Evolutionary conservation across 2,113 vertebrate species (phyloP).

Genomic region (Addax nasomaculatus): DNA sequence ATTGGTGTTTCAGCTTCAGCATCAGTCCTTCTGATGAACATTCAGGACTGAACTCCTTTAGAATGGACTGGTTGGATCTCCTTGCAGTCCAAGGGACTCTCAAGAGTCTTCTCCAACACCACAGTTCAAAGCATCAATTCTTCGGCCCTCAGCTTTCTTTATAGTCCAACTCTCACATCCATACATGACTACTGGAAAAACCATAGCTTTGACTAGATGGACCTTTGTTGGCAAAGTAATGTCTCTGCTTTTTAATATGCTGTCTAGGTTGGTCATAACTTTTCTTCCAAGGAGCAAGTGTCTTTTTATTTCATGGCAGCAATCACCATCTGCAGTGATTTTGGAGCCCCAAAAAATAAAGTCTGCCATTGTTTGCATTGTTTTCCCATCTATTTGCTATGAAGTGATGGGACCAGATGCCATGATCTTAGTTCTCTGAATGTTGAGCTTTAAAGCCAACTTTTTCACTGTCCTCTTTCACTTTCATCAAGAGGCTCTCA

Average conservation of each 20-base stretch:
- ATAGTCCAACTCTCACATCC: background rate
- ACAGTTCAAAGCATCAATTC: background rate
- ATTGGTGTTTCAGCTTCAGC: background rate
- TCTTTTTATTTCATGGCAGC: background rate
- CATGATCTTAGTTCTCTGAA: background rate
- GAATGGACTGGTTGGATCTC: background rate
- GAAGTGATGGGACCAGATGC: background rate
- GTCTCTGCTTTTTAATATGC: background rate
- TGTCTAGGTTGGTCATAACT: background rate
- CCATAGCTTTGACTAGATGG: background rate
- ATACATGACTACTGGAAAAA: background rate
- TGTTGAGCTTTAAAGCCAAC: background rate
- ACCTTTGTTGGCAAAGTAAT: background rate
- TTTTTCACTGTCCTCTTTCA: background rate
- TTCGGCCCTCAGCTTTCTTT: fast-evolving
- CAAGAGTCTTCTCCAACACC: background rate
- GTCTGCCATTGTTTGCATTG: background rate
- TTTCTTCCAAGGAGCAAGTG: background rate
- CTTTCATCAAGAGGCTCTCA: background rate
- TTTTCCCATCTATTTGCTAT: background rate
- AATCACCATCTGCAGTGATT: background rate
- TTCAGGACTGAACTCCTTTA: background rate
- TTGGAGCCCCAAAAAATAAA: fast-evolving
- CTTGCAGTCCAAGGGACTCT: background rate
- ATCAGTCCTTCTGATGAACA: background rate